Base-by-base conservation (phyloP, 2,113 vertebrate genomes). In the Solea senegalensis region DNA sequence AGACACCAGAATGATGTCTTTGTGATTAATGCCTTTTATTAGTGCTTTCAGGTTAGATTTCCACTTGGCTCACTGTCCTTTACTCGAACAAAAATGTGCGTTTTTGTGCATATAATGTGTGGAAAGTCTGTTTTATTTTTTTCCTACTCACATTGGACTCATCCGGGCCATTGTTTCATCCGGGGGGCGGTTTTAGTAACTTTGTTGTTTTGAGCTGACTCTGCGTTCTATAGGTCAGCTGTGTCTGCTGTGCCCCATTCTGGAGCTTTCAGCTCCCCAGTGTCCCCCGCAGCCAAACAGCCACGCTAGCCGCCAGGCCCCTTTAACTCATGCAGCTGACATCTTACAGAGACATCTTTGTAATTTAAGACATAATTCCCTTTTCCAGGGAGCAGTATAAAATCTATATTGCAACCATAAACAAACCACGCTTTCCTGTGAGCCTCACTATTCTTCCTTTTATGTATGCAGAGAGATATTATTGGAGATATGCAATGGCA, bases 351-450 rank as follows among this genome's bases (percentile, higher is more conserved):
- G 88, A 83, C 91, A 83, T 92, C 86, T 85, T 80, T 79, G 88
- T 92, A 92, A 92, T 94, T 93, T 92, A 94, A 81, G 81, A 80
- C 64, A 79, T 92, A 90, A 93, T 93, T 92, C 83, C 80, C 82
- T 89, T 87, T 90, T 91, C 90, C 92, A 90, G 56, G 84, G 90
- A 93, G 92, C 87, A 79, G 78, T 88, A 91, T 93, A 89, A 92
- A 93, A 92, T 90, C 92, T 90, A 91, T 93, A 93, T 93, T 93
- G 89, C 80, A 72, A 78, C 89, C 84, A 92, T 94, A 94, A 94
- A 93, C 91, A 92, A 91, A 83, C 76, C 56, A 9, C 63, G 53
- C 68, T 86, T 88, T 78, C 83, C 77, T 68, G 45, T 26, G 73
- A 74, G 80, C 73, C 67, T 80, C 65, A 55, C 54, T 49, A 34